Conservation (phyloP, 2,797 vertebrate species). For the Oceanodroma leucorhoa region DNA sequence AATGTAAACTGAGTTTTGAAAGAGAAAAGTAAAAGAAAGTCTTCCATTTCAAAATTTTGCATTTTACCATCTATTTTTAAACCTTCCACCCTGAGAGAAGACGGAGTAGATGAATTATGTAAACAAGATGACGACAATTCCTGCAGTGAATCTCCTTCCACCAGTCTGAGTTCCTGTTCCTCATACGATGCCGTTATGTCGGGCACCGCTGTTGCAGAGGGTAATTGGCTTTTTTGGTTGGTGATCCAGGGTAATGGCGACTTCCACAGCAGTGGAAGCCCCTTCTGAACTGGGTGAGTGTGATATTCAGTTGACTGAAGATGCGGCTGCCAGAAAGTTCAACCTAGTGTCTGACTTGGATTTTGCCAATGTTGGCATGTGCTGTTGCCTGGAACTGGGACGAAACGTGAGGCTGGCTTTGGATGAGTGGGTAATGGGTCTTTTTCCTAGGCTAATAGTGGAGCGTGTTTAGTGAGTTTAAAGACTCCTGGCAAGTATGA, state of each 20-base stretch:
- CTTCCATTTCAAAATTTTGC: neutral
- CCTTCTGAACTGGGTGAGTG: neutral
- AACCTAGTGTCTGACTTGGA: rapidly evolving
- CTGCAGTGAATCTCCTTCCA: neutral
- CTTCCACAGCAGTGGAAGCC: rapidly evolving
- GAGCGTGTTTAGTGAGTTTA: rapidly evolving
- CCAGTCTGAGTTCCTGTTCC: too few relatives aligned
- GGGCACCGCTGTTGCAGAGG: neutral
- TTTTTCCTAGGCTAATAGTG: neutral
- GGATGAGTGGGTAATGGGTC: rapidly evolving
- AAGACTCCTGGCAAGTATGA: neutral
- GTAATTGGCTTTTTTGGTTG: neutral
- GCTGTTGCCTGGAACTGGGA: neutral
- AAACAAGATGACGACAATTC: rapidly evolving
- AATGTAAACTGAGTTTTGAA: neutral
- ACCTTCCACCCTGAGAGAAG: neutral
- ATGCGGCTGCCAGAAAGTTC: neutral
- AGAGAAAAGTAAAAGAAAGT: neutral
- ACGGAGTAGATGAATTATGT: rapidly evolving
- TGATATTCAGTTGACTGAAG: neutral
- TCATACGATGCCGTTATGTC: rapidly evolving
- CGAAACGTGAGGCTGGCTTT: rapidly evolving
- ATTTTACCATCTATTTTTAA: neutral
- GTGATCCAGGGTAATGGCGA: rapidly evolving
- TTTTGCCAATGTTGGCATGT: neutral